Conservation (phyloP, 1,140 invertebrate genomes). For the Orussus abietinus region DNA sequence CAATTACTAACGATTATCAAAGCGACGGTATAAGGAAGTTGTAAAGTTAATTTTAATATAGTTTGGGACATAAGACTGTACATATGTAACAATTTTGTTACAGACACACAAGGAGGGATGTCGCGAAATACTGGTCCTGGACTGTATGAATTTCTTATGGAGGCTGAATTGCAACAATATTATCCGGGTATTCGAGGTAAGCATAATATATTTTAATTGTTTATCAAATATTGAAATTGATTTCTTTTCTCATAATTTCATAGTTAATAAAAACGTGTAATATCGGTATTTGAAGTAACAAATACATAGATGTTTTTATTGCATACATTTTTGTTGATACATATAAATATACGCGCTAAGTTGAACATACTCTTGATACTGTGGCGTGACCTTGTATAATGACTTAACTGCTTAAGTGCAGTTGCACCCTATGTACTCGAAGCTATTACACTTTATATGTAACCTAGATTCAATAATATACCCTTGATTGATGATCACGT, state of each 20-base stretch:
- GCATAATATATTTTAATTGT: constrained; percentile 29
- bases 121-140: constrained; percentile 61
- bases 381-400: no score
- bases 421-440: no score
- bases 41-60: constrained; percentile 1
- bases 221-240: constrained; percentile 33
- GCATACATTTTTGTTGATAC: no score
- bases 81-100: constrained; percentile 12
- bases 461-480: no score
- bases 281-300: no score
- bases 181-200: constrained; percentile 68
- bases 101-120: constrained; percentile 47
- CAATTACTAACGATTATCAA: constrained; percentile 7
- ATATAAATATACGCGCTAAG: no score
- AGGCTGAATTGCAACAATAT: constrained; percentile 88
- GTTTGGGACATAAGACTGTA: constrained; percentile 1
- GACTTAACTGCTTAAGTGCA: no score
- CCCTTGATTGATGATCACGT: no score
- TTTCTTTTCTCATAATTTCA: background rate
- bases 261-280: no score
- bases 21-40: constrained; percentile 3
- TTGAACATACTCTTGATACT: no score
- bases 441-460: no score
- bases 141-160: constrained; percentile 85
- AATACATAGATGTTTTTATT: no score